Evolutionary conservation across 2,797 vertebrate genomes (phyloP), one percentile per base, ranked within the genome.

Genomic region (Etheostoma nigrum): DNA sequence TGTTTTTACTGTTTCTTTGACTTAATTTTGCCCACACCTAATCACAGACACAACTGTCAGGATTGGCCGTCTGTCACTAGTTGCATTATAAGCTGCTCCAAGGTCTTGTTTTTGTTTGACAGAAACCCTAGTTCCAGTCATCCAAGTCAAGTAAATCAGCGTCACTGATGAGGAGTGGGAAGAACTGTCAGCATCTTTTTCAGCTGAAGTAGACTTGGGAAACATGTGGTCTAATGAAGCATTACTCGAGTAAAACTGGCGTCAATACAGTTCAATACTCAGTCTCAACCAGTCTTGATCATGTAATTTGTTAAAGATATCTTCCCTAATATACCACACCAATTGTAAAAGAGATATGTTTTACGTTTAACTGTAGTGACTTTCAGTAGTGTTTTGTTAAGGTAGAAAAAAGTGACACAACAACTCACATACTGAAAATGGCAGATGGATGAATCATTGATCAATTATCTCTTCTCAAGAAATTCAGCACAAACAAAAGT

Each of bases 401-500:
- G 2, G 6, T 51, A n/a, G 21, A 65, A 63, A 64, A 25, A 7
- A 57, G 18, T 13, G n/a, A 48, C 10, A 23, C 9, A 36, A 36
- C 33, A 10, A 36, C 3, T 54, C 9, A 25, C 5, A 55, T 2
- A 0, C 4, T 48, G 1, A 16, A 18, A 45, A 48, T 49, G 6
- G 13, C 36, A 33, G 59, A 48, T 2, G 0, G 23, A 79, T 89
- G 84, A 86, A 58, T 86, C 79, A 89, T 16, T 55, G 18, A 55
- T 23, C 21, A 70, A 59, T 23, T 23, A 27, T 23, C 21, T 68
- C 13, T 85, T 90, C 82, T 79, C 3, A 40, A 79, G 84, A 90
- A 91, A 74, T 82, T 76, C 57, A 67, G 23, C 55, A 14, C 12
- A 14, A 4, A 30, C 10, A 23, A 33, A 21, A 67, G n/a, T 14